Evolutionary conservation across 2,113 vertebrate genomes (phyloP).

Genomic region (Seriola quinqueradiata): DNA sequence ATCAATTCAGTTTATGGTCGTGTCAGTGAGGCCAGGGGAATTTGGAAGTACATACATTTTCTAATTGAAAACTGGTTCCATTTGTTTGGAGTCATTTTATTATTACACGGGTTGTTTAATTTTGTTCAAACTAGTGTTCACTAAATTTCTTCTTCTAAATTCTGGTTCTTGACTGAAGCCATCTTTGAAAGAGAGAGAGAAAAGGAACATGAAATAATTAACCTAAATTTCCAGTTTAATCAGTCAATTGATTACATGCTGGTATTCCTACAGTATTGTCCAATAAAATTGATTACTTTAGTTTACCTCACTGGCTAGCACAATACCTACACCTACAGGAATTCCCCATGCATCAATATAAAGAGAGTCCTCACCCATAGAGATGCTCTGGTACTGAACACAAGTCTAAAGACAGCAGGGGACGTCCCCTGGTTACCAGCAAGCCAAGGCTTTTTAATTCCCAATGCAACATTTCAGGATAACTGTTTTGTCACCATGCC

Average conservation of each 20-base stretch:
- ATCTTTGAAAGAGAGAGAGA: background rate
- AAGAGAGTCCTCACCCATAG: constrained; percentile 20
- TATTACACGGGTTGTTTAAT: constrained; percentile 13
- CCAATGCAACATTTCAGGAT: constrained; percentile 54
- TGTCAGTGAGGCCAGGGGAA: constrained; percentile 46
- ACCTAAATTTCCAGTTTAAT: background rate
- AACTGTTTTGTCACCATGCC: constrained; percentile 63
- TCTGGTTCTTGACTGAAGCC: background rate
- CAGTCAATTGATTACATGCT: background rate
- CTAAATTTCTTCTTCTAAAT: background rate
- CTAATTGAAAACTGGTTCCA: constrained; percentile 52
- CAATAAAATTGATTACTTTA: constrained; percentile 24
- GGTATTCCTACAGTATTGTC: background rate
- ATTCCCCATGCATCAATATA: constrained; percentile 2
- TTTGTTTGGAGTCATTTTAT: constrained; percentile 42
- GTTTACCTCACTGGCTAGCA: background rate
- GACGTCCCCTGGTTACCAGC: constrained; percentile 43
- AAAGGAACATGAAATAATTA: background rate
- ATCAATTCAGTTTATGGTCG: constrained; percentile 71
- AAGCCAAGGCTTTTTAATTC: constrained; percentile 58
- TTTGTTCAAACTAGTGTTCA: background rate
- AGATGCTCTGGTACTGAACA: constrained; percentile 43
- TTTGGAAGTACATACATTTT: constrained; percentile 51
- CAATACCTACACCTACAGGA: background rate
- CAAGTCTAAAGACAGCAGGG: constrained; percentile 12